These are phyloP conservation scores for Rhinoraja longicauda DNA, from an alignment of 2,797 vertebrate genomes.

Conservation along the genomic window DNA sequence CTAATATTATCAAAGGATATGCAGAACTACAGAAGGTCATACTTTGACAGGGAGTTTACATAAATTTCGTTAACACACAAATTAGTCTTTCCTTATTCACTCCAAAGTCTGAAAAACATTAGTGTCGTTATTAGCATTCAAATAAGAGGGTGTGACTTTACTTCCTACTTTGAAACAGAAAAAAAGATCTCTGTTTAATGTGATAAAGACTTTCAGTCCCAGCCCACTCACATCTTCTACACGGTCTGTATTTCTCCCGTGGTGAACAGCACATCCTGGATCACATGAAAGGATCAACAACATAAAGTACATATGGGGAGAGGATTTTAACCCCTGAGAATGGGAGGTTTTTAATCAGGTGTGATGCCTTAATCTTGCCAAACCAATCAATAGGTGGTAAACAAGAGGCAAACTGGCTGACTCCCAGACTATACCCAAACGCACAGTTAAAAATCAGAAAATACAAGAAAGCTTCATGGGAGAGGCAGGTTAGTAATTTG, in stretches of 20 bases:
- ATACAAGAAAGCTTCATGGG: too few relatives aligned
- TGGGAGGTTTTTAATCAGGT: too few relatives aligned
- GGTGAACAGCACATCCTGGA: not conserved
- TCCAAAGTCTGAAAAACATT: not conserved
- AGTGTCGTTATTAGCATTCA: not conserved
- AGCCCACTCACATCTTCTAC: not conserved
- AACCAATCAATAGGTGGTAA: too few relatives aligned
- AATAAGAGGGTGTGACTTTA: not conserved
- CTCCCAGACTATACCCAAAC: too few relatives aligned
- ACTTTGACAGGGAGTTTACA: not conserved
- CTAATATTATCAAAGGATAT: not conserved
- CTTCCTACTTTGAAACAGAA: not conserved
- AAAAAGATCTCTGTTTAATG: not conserved
- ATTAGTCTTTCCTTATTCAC: not conserved
- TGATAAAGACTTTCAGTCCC: constrained; percentile 32
- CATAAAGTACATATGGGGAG: not conserved
- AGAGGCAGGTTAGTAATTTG: too few relatives aligned
- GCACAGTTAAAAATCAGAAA: too few relatives aligned
- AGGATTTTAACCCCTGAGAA: too few relatives aligned
- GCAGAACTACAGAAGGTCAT: not conserved
- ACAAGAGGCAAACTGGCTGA: too few relatives aligned
- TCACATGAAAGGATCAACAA: not conserved
- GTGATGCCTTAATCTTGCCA: too few relatives aligned
- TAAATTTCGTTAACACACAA: not conserved
- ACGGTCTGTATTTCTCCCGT: not conserved